Evolutionary conservation across 2,888 invertebrate species (phyloP), one percentile per base, ranked within the genome.

Genomic region (Drosophila paranaensis): DNA sequence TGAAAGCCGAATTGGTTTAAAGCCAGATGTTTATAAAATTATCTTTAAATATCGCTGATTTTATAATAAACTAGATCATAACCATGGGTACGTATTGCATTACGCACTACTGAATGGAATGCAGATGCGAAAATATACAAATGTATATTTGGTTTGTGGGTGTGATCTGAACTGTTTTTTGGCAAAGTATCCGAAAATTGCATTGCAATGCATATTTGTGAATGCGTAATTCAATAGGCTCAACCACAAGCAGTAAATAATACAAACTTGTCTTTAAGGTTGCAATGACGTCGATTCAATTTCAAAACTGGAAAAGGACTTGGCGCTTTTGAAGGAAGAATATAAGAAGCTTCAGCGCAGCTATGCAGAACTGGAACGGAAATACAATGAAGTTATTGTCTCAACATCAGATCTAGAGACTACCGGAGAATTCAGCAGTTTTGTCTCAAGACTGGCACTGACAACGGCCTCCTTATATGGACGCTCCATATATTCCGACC

Each of bases 261-360:
- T 25, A 27, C 10, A 13, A 8, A 39, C 33, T 4, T 33, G 39
- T 6, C n/a, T 64, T 66, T 35, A 25, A 83, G 83, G 68, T 65
- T 58, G 60, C 25, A 72, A 71, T 60, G 74, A 88, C 64, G 71
- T 71, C 37, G 73, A 84, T 16, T 66, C 88, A 37, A 74, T 90
- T 37, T 94, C 94, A 69, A 96, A 96, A 92, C 93, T 96, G 83
- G 97, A 97, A 92, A 97, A 97, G 92, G 98, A 98, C 92, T 94
- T 98, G 77, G 93, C 95, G 64, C 94, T 98, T 67, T 94, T 98
- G 72, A 96, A 97, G 88, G 97, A 97, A 82, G 97, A 98, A 93
- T 98, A 98, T 93, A 96, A 97, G 9, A 97, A 97, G 93, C 94
- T 98, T 37, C 97, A 98, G 91, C 95, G 95, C 54, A 95, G 95